Conservation (phyloP, 2,888 invertebrate genomes). For the Lepeophtheirus nordmannii region DNA sequence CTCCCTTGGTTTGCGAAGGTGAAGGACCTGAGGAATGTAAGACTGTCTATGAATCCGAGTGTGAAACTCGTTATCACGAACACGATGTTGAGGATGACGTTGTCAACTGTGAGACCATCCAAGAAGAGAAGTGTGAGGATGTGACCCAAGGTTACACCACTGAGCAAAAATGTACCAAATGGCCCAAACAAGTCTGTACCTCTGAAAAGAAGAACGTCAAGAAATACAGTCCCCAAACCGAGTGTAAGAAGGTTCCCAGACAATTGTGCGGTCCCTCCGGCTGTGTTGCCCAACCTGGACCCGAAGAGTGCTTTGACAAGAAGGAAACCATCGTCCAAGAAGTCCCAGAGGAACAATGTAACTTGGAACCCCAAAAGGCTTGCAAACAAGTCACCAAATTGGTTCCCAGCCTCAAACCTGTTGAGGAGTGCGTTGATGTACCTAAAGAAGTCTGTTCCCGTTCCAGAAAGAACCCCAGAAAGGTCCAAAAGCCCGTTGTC, state of each 20-base stretch:
- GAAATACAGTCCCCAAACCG: conserved; percentile 18
- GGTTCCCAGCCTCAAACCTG: conserved; percentile 14
- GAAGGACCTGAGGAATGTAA: conserved; percentile 11
- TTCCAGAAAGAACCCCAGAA: conserved; percentile 11
- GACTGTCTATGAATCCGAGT: conserved; percentile 20
- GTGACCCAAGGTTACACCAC: conserved; percentile 21
- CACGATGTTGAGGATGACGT: conserved; percentile 23
- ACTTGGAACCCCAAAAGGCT: conserved; percentile 9
- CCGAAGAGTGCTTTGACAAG: conserved; percentile 19
- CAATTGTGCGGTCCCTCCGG: conserved; percentile 16
- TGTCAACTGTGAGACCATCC: conserved; percentile 15
- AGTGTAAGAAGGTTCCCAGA: conserved; percentile 17
- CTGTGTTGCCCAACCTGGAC: conserved; percentile 10
- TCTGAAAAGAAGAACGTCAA: conserved; percentile 17
- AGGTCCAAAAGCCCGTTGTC: conserved; percentile 13
- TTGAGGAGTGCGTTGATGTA: conserved; percentile 13
- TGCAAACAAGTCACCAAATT: conserved; percentile 19
- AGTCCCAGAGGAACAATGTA: conserved; percentile 3
- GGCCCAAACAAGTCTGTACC: conserved; percentile 19
- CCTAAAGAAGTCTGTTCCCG: conserved; percentile 14
- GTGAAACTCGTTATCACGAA: conserved; percentile 16
- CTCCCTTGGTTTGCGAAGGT: conserved; percentile 1
- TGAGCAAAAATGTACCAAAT: conserved; percentile 16
- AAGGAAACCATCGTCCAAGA: conserved; percentile 18
- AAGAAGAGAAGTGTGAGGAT: conserved; percentile 18